These are phyloP conservation scores for Calliopum simillimum DNA, from an alignment of 2,888 invertebrate genomes.

Conservation along the genomic window DNA sequence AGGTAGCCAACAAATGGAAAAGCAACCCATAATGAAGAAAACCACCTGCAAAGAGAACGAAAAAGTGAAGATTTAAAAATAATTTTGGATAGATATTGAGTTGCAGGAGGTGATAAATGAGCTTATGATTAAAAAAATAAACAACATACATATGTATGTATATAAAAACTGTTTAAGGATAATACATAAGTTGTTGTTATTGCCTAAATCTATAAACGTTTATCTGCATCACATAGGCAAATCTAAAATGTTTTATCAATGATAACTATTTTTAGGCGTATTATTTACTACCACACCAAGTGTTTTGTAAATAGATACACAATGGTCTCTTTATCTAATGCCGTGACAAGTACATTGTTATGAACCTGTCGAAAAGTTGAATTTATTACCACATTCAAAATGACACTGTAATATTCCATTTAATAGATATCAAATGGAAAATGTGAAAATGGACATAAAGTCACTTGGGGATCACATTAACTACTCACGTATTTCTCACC, in stretches of 20 bases:
- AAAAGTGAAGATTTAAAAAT: too few relatives aligned
- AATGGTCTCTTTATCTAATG: conserved; percentile 7
- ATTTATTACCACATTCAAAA: conserved; percentile 15
- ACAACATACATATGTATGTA: too few relatives aligned
- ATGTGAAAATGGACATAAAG: neutral
- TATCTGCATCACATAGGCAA: neutral
- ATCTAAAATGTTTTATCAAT: conserved; percentile 22
- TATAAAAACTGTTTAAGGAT: too few relatives aligned
- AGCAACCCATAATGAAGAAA: conserved; percentile 81
- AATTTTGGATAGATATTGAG: too few relatives aligned
- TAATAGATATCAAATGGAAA: neutral
- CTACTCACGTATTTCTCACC: conserved; percentile 66
- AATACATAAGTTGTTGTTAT: too few relatives aligned
- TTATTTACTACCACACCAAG: conserved; percentile 17
- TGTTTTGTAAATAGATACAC: conserved; percentile 14
- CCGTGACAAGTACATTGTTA: conserved; percentile 21
- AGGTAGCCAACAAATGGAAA: conserved; percentile 85
- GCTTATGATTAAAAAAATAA: too few relatives aligned
- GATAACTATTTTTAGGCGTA: conserved; percentile 13
- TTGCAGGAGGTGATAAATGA: too few relatives aligned
- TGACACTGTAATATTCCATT: neutral
- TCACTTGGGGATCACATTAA: neutral
- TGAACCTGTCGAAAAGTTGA: conserved; percentile 12
- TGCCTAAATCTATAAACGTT: too few relatives aligned
- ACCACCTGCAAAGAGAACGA: conserved; percentile 73